Conservation (phyloP, 2,797 vertebrate species). For the Spinibarbus caldwelli region DNA sequence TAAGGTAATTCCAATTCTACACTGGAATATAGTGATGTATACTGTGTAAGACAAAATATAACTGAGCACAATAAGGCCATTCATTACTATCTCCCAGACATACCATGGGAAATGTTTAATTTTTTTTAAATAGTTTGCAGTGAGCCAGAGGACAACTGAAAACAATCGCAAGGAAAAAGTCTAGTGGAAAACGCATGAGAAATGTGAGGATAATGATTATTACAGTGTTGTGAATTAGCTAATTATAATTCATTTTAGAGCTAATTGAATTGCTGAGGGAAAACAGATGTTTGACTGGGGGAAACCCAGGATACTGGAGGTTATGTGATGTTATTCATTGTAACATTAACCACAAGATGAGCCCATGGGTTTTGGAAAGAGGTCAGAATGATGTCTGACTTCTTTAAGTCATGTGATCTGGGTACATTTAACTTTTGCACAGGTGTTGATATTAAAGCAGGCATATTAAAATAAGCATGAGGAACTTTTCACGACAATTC, state of each 20-base stretch:
- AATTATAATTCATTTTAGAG: conserved; percentile 65
- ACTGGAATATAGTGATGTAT: conserved; percentile 30
- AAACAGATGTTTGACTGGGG: not conserved
- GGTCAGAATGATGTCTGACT: not conserved
- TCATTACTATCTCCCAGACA: not conserved
- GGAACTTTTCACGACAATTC: not conserved
- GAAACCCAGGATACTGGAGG: not conserved
- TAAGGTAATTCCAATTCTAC: conserved; percentile 32
- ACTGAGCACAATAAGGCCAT: not conserved
- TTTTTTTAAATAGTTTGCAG: not conserved
- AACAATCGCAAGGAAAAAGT: not conserved
- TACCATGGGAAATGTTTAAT: conserved; percentile 20
- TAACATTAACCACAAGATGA: conserved; percentile 9
- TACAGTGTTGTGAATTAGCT: conserved; percentile 62
- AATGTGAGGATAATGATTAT: conserved; percentile 12
- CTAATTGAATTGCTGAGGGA: conserved; percentile 62
- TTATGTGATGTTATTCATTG: not conserved
- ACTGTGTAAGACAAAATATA: conserved; percentile 30
- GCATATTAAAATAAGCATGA: not conserved
- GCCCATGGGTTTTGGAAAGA: not conserved
- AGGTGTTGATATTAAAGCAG: not conserved
- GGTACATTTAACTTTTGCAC: not conserved
- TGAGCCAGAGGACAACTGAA: not conserved
- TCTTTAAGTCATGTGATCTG: not conserved
- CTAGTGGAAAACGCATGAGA: conserved; percentile 39